phyloP scores from a whole-genome alignment of 2,797 vertebrate genomes.

The Falco rusticolus region DNA sequence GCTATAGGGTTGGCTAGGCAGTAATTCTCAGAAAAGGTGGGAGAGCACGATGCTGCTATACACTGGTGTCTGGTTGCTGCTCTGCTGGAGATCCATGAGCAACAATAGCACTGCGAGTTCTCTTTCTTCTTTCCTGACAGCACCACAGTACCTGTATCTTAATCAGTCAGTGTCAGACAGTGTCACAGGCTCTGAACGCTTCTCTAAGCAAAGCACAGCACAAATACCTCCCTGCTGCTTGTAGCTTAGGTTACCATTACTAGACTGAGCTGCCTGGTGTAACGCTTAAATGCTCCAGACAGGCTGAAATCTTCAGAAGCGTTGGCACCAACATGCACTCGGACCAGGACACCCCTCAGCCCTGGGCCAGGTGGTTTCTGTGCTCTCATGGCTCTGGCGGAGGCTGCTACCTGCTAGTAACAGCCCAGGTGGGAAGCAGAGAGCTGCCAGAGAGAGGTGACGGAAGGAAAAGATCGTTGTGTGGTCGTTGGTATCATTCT shows the following conservation, averaged over 20 bases:
- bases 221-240: conserved; percentile 46
- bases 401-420: background rate
- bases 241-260: conserved; percentile 60
- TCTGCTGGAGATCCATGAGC: conserved; percentile 39
- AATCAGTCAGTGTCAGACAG: conserved; percentile 54
- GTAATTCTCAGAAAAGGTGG: conserved; percentile 24
- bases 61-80: conserved; percentile 24
- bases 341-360: background rate
- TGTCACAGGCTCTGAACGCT: conserved; percentile 45
- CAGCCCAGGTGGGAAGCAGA: background rate
- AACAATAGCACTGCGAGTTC: conserved; percentile 9
- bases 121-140: conserved; percentile 54
- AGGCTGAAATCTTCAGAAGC: background rate
- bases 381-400: accelerated
- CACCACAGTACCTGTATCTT: conserved; percentile 41
- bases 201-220: conserved; percentile 36
- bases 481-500: background rate
- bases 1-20: background rate
- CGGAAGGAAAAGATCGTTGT: background rate
- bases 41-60: conserved; percentile 27
- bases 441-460: background rate
- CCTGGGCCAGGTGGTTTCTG: background rate
- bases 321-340: background rate
- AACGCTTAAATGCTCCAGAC: background rate
- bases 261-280: background rate